Conservation (phyloP, 2,797 vertebrate genomes). For the Myripristis jacobus region DNA sequence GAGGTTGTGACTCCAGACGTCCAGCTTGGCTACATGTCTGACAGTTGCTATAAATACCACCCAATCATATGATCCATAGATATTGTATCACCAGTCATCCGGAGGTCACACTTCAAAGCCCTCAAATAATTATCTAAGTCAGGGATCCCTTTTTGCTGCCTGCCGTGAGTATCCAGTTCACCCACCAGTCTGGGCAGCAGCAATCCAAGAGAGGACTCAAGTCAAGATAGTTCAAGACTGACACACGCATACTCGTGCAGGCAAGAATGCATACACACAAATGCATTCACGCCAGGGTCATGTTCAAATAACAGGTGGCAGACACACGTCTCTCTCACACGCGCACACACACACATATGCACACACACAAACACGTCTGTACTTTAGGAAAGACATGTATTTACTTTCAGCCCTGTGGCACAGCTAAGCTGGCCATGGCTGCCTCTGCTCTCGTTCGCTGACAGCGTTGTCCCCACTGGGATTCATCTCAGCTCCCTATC, state of each 20-base stretch:
- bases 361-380: conserved; percentile 23
- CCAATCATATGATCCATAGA: conserved; percentile 68
- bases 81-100: conserved; percentile 62
- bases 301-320: conserved; percentile 66
- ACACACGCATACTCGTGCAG: conserved; percentile 31
- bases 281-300: conserved; percentile 42
- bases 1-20: conserved; percentile 61
- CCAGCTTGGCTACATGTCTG: conserved; percentile 58
- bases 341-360: conserved; percentile 15
- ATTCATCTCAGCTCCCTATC: conserved; percentile 55
- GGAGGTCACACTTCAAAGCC: conserved; percentile 66
- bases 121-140: conserved; percentile 65
- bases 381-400: conserved; percentile 52
- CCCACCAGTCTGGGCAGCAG: conserved; percentile 29
- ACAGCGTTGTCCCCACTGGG: conserved; percentile 63
- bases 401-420: conserved; percentile 58
- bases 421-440: conserved; percentile 67
- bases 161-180: conserved; percentile 51
- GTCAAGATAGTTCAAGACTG: conserved; percentile 3
- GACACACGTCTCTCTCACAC: conserved; percentile 15
- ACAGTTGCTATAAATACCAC: conserved; percentile 72
- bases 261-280: conserved; percentile 36
- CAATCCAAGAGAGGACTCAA: background rate
- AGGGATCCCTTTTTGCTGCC: conserved; percentile 53
- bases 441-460: conserved; percentile 50